Conservation (phyloP, 2,888 invertebrate species). For the Melanotus villosus region DNA sequence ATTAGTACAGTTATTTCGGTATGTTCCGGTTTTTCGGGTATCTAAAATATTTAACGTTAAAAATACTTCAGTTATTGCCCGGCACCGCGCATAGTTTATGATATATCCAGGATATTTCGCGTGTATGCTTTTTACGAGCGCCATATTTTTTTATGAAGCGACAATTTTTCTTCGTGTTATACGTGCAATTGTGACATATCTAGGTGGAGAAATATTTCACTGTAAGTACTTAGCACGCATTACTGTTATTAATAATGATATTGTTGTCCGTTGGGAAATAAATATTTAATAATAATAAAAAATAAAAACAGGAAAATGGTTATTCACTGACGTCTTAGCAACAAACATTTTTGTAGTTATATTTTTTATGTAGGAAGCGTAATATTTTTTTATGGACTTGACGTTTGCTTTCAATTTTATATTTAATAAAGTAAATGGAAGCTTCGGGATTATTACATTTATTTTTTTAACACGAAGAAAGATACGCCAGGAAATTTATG, state of each 20-base stretch:
- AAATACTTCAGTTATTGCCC: conserved; percentile 3
- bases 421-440: no score
- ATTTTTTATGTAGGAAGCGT: no score
- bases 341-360: no score
- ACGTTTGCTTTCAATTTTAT: no score
- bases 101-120: not conserved
- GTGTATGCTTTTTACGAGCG: conserved; percentile 13
- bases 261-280: not conserved
- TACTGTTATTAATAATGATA: not conserved
- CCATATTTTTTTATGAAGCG: conserved; percentile 9
- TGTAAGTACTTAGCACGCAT: conserved; percentile 5
- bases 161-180: conserved; percentile 13
- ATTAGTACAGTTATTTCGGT: not conserved
- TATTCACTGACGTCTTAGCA: no score
- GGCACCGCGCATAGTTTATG: not conserved
- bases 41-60: conserved; percentile 4
- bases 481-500: no score
- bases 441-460: no score
- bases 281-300: not conserved
- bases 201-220: conserved; percentile 6
- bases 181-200: not conserved
- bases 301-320: no score
- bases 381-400: no score
- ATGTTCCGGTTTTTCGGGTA: not conserved
- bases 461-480: no score